phyloP scores from a whole-genome alignment of 2,113 vertebrate genomes.

The Pseudorhombus dupliciocellatus region DNA sequence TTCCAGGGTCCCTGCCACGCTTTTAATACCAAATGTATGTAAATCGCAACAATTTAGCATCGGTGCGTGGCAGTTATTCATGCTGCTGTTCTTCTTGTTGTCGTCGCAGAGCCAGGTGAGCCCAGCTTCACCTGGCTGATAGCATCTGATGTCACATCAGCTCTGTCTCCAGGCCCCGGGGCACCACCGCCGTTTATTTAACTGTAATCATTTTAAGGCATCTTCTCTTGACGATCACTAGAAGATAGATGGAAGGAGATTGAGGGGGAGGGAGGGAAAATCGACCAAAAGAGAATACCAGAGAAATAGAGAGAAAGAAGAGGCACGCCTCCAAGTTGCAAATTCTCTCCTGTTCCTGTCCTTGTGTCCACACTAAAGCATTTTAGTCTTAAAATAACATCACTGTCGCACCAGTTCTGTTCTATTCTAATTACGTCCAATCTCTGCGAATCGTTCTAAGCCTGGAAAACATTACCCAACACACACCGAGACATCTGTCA shows the following conservation, averaged over 20 bases:
- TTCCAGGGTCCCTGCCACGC: conserved; percentile 8
- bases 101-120: conserved; percentile 59
- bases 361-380: not conserved
- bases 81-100: conserved; percentile 56
- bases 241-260: conserved; percentile 56
- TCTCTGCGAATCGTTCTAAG: too few species aligned
- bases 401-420: not conserved
- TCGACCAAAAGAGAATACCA: conserved; percentile 19
- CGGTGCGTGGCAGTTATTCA: conserved; percentile 56
- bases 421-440: too few species aligned
- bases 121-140: conserved; percentile 78
- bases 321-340: conserved; percentile 17
- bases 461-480: not conserved
- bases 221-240: conserved; percentile 65
- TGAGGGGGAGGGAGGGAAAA: conserved; percentile 26
- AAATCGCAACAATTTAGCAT: conserved; percentile 65
- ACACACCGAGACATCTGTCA: not conserved
- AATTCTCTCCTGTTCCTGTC: conserved; percentile 29
- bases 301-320: conserved; percentile 14
- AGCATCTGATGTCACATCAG: conserved; percentile 72
- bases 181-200: conserved; percentile 69
- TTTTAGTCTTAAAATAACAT: not conserved
- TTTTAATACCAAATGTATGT: conserved; percentile 54
- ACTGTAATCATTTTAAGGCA: conserved; percentile 75
- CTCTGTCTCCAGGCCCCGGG: conserved; percentile 67